Evolutionary conservation across 1,140 invertebrate genomes (phyloP).

Genomic region (Aleiodes sp.): DNA sequence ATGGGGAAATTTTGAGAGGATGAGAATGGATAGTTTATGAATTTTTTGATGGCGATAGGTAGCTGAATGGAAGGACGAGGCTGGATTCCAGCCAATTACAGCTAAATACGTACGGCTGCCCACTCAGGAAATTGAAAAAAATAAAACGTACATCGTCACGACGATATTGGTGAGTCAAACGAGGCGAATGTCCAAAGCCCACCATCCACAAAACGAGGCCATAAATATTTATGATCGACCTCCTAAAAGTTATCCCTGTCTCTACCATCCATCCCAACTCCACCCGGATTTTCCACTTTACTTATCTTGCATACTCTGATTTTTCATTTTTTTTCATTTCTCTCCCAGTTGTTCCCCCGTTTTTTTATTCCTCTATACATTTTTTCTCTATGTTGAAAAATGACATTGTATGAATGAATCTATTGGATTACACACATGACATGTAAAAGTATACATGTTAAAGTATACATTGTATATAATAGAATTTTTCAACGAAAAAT

Average conservation of each 20-base stretch:
- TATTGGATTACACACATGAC: slow-evolving; percentile 7
- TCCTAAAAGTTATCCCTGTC: neutral
- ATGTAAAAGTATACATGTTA: too few relatives aligned
- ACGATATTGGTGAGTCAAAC: slow-evolving; percentile 81
- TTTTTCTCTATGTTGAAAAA: slow-evolving; percentile 21
- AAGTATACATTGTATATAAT: too few relatives aligned
- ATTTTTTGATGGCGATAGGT: slow-evolving; percentile 69
- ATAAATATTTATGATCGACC: slow-evolving; percentile 26
- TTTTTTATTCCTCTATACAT: slow-evolving; percentile 21
- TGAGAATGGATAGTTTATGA: neutral
- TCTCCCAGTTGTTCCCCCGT: neutral
- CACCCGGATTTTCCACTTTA: slow-evolving; percentile 30
- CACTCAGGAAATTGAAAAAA: slow-evolving; percentile 80
- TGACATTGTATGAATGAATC: slow-evolving; percentile 21
- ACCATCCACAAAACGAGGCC: slow-evolving; percentile 27
- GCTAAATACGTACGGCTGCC: slow-evolving; percentile 81
- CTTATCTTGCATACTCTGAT: slow-evolving; percentile 25
- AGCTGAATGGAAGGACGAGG: slow-evolving; percentile 90
- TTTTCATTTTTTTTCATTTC: neutral
- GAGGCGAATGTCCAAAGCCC: slow-evolving; percentile 13
- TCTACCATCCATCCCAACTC: neutral
- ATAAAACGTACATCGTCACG: slow-evolving; percentile 91
- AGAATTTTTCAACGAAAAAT: neutral
- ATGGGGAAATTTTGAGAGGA: neutral
- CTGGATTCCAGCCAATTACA: slow-evolving; percentile 79